Conservation (phyloP, 2,888 invertebrate species). For the Cartodere bifasciata region DNA sequence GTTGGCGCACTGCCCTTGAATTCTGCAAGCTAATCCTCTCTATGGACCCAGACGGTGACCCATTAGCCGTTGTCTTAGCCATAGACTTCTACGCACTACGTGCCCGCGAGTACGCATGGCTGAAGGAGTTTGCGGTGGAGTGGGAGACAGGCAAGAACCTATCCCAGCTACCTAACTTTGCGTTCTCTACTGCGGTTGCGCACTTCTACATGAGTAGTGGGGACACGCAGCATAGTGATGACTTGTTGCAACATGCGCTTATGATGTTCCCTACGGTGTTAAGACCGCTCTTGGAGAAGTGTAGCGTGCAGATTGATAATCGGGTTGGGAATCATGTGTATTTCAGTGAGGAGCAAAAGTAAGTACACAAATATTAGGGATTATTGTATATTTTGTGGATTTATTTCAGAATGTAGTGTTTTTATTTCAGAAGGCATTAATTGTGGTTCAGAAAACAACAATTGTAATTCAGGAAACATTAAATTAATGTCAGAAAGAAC, state of each 20-base stretch:
- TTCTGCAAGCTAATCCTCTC: slow-evolving; percentile 72
- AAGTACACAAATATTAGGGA: slow-evolving; percentile 16
- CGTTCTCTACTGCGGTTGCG: slow-evolving; percentile 68
- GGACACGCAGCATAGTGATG: slow-evolving; percentile 39
- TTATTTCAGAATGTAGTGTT: slow-evolving; percentile 22
- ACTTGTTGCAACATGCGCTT: slow-evolving; percentile 59
- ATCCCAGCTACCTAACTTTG: slow-evolving; percentile 76
- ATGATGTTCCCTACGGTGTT: slow-evolving; percentile 73
- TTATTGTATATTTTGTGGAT: slow-evolving; percentile 3
- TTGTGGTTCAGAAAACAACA: no score
- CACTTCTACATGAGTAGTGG: slow-evolving; percentile 45
- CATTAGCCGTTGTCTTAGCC: slow-evolving; percentile 60
- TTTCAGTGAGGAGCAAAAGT: slow-evolving; percentile 37
- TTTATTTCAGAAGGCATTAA: no score
- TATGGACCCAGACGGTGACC: slow-evolving; percentile 63
- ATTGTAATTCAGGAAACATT: no score
- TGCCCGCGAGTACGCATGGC: slow-evolving; percentile 59
- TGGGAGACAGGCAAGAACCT: slow-evolving; percentile 54
- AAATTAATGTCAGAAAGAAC: no score
- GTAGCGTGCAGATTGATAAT: slow-evolving; percentile 58
- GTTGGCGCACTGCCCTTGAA: slow-evolving; percentile 77
- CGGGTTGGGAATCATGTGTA: slow-evolving; percentile 43
- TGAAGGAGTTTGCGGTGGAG: slow-evolving; percentile 37
- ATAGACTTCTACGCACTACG: slow-evolving; percentile 76
- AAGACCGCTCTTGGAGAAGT: slow-evolving; percentile 59